Evolutionary conservation across 1,140 invertebrate species (phyloP).

Genomic region (Myzus persicae): DNA sequence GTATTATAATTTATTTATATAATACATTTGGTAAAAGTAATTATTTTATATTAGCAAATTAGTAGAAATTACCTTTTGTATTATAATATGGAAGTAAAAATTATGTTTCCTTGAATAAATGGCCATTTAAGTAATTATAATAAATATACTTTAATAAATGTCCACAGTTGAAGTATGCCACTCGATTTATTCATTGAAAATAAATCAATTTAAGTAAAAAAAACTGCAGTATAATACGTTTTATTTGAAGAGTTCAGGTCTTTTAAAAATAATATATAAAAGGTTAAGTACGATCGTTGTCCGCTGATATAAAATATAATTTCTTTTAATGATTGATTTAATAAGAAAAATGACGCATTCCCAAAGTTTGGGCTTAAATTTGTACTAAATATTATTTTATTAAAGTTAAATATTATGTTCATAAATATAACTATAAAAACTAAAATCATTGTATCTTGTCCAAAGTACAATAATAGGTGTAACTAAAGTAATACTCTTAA

Average conservation of each 20-base stretch:
- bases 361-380: neutral
- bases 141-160: neutral
- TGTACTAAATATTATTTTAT: neutral
- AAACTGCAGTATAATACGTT: neutral
- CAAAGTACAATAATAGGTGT: too few species aligned
- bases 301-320: neutral
- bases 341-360: neutral
- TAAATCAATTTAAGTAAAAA: neutral
- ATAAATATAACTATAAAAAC: neutral
- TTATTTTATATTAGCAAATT: neutral
- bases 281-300: neutral
- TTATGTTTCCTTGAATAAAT: neutral
- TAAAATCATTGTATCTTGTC: too few species aligned
- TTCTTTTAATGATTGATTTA: neutral
- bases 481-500: neutral
- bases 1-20: neutral
- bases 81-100: neutral
- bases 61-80: neutral
- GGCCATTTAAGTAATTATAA: neutral
- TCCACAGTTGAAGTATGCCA: neutral
- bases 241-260: neutral
- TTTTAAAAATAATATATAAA: neutral
- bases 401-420: neutral
- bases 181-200: neutral
- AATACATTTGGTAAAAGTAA: neutral